phyloP scores from a whole-genome alignment of 2,888 invertebrate species.

The Standfussiana lucernea region DNA sequence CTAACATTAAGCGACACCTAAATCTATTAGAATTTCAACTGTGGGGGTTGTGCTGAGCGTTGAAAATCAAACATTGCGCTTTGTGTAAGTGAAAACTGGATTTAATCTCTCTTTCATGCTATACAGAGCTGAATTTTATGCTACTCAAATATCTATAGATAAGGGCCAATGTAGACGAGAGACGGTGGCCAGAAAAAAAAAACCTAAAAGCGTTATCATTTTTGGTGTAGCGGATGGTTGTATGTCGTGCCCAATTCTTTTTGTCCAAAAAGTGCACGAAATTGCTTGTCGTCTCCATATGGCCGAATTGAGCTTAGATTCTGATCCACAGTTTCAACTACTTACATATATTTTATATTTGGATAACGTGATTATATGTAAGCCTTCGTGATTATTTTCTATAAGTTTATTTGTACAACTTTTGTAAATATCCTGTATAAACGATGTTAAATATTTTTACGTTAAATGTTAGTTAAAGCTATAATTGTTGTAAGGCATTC shows the following conservation, averaged over 20 bases:
- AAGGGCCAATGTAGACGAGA: neutral
- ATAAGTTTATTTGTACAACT: constrained; percentile 63
- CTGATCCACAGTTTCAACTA: constrained; percentile 18
- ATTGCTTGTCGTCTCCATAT: neutral
- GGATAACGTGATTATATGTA: constrained; percentile 55
- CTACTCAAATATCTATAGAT: neutral
- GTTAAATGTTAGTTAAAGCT: constrained; percentile 64
- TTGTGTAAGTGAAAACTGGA: neutral
- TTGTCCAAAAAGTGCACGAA: neutral
- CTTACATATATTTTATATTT: constrained; percentile 20
- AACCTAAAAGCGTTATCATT: neutral
- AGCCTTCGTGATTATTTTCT: constrained; percentile 61
- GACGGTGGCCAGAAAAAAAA: neutral
- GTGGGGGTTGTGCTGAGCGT: neutral
- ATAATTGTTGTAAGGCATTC: constrained; percentile 67
- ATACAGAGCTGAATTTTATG: neutral
- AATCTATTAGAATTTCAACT: neutral
- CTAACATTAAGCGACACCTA: neutral
- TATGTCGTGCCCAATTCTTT: neutral
- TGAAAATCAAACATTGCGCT: neutral
- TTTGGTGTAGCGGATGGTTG: neutral
- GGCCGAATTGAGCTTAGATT: constrained; percentile 31
- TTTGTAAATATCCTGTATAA: constrained; percentile 68
- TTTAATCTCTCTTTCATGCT: neutral
- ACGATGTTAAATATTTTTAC: constrained; percentile 68